phyloP scores from a whole-genome alignment of 2,888 invertebrate genomes.

The Agriotes lineatus region DNA sequence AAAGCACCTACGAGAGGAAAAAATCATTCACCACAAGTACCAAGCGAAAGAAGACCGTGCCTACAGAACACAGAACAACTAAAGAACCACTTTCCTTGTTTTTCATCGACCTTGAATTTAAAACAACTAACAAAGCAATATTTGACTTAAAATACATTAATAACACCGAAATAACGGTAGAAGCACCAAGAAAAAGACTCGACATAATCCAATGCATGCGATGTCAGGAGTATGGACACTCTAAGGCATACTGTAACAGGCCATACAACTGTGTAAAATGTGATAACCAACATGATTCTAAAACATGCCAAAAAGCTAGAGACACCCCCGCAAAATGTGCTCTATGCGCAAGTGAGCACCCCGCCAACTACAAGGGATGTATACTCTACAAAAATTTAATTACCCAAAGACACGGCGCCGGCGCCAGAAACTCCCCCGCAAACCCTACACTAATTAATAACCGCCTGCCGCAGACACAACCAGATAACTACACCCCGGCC shows the following conservation, averaged over 20 bases:
- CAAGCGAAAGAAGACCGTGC: constrained; percentile 27
- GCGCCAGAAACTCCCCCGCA: not conserved
- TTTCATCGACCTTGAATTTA: constrained; percentile 18
- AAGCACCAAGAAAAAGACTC: constrained; percentile 3
- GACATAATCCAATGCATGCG: constrained; percentile 16
- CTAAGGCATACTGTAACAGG: constrained; percentile 17
- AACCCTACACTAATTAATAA: not conserved
- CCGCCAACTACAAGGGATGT: not conserved
- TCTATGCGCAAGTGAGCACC: constrained; percentile 15
- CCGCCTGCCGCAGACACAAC: not conserved
- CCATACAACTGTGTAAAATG: constrained; percentile 12
- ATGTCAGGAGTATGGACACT: constrained; percentile 22
- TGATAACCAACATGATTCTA: constrained; percentile 2
- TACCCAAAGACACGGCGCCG: not conserved
- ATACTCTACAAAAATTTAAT: constrained; percentile 2
- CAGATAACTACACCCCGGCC: not conserved
- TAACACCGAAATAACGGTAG: constrained; percentile 12
- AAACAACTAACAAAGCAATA: constrained; percentile 19
- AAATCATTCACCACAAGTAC: constrained; percentile 18
- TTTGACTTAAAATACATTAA: constrained; percentile 1
- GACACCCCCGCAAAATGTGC: not conserved
- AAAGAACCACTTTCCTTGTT: constrained; percentile 13
- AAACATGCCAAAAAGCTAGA: constrained; percentile 13
- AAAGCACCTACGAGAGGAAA: constrained; percentile 16
- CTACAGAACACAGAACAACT: constrained; percentile 18